phyloP scores from a whole-genome alignment of 2,113 vertebrate species.

The Phrynocephalus versicolor region DNA sequence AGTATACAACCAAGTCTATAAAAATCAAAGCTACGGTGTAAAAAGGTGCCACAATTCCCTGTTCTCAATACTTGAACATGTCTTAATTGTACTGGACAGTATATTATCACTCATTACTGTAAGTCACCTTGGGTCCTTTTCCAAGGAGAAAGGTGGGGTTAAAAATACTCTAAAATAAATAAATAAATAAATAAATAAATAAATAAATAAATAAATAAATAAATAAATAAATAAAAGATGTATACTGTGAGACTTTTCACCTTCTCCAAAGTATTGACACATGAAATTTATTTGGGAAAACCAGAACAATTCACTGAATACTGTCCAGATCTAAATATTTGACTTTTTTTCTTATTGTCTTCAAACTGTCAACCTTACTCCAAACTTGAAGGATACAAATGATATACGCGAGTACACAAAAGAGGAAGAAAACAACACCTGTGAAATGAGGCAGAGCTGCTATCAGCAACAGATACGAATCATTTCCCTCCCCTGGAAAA shows the following conservation, averaged over 20 bases:
- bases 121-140: no score
- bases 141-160: no score
- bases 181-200: no score
- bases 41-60: no score
- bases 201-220: no score
- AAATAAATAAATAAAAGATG: no score
- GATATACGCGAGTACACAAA: neutral
- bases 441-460: neutral
- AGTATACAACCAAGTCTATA: slow-evolving; percentile 53
- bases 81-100: no score
- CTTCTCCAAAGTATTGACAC: slow-evolving; percentile 17
- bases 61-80: no score
- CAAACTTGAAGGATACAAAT: neutral
- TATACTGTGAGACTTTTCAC: slow-evolving; percentile 36
- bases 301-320: neutral
- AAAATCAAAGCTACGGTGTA: slow-evolving; percentile 47
- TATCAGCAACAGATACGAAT: neutral
- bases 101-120: no score
- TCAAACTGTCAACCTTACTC: neutral
- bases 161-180: no score
- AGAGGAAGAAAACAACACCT: neutral
- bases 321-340: neutral
- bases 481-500: neutral
- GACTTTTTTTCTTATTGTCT: neutral
- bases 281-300: neutral